phyloP scores from a whole-genome alignment of 2,113 vertebrate species.

The Podarcis cretensis region DNA sequence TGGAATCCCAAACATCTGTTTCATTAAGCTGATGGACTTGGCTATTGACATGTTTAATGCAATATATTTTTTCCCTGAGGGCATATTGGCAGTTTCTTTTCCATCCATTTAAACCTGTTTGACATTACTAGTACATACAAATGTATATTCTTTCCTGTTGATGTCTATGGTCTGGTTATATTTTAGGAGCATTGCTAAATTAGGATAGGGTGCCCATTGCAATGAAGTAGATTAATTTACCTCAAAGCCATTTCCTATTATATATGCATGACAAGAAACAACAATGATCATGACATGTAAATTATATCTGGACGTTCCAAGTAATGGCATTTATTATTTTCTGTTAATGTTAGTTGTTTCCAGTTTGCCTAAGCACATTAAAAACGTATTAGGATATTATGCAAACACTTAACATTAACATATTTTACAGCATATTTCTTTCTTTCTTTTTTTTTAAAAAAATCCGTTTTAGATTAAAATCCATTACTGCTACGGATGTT shows the following conservation, averaged over 20 bases:
- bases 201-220: conserved; percentile 17
- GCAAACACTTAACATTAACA: conserved; percentile 67
- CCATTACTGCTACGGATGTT: conserved; percentile 71
- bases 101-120: conserved; percentile 28
- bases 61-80: conserved; percentile 55
- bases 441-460: conserved; percentile 52
- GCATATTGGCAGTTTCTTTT: conserved; percentile 44
- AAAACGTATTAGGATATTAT: conserved; percentile 75
- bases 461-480: conserved; percentile 73
- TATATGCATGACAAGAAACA: conserved; percentile 58
- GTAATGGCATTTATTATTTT: conserved; percentile 69
- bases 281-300: conserved; percentile 65
- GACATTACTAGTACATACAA: conserved; percentile 1
- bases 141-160: conserved; percentile 10
- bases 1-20: conserved; percentile 63
- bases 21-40: conserved; percentile 62
- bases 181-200: conserved; percentile 35
- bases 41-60: conserved; percentile 58
- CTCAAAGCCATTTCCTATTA: conserved; percentile 58
- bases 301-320: conserved; percentile 54
- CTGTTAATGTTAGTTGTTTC: conserved; percentile 71
- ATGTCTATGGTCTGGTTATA: conserved; percentile 31
- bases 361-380: conserved; percentile 75
- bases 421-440: conserved; percentile 63
- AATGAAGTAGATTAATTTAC: conserved; percentile 53